These are phyloP conservation scores for Xanthorhoe spadicearia DNA, from an alignment of 2,888 invertebrate genomes.

Conservation along the genomic window DNA sequence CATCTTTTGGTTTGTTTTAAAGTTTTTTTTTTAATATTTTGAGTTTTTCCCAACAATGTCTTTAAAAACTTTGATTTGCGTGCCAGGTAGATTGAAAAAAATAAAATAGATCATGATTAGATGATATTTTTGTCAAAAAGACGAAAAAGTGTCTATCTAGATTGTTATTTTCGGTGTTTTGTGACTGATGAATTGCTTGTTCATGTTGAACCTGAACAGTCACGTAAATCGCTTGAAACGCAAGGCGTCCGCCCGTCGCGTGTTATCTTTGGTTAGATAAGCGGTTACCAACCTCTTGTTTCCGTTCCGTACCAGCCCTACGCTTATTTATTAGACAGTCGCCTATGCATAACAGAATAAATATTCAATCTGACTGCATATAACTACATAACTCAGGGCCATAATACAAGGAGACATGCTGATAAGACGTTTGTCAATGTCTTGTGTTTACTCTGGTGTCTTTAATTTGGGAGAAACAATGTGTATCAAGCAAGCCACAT, in stretches of 20 bases:
- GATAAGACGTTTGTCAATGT: slow-evolving; percentile 31
- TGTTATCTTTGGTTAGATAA: slow-evolving; percentile 45
- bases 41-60: slow-evolving; percentile 26
- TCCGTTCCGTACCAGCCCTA: slow-evolving; percentile 37
- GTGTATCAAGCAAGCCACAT: slow-evolving; percentile 47
- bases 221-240: slow-evolving; percentile 34
- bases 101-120: not conserved
- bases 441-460: slow-evolving; percentile 28
- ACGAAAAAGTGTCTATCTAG: slow-evolving; percentile 11
- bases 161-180: slow-evolving; percentile 18
- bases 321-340: slow-evolving; percentile 39
- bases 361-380: slow-evolving; percentile 35
- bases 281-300: slow-evolving; percentile 40
- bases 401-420: slow-evolving; percentile 30
- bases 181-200: slow-evolving; percentile 31
- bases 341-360: slow-evolving; percentile 33
- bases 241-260: slow-evolving; percentile 39
- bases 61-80: not conserved
- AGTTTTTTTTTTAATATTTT: slow-evolving; percentile 52
- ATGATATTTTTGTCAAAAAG: not conserved
- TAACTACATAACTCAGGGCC: slow-evolving; percentile 33
- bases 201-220: slow-evolving; percentile 37
- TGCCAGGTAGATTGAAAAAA: not conserved
- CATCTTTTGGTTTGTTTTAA: slow-evolving; percentile 62
- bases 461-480: slow-evolving; percentile 33